These are phyloP conservation scores for Pogoniulus pusillus DNA, from an alignment of 2,797 vertebrate genomes.

Conservation along the genomic window DNA sequence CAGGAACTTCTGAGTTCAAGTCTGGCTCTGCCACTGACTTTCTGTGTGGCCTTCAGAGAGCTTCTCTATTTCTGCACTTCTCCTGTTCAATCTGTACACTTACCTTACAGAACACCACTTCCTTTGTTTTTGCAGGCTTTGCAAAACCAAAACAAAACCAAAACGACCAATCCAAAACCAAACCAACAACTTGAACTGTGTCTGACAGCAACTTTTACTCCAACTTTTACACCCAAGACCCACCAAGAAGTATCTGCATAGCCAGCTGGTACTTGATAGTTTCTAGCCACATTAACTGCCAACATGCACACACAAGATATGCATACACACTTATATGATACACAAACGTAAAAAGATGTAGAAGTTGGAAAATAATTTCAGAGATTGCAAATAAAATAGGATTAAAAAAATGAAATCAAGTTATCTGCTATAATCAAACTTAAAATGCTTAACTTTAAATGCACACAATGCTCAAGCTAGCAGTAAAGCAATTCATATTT, in stretches of 20 bases:
- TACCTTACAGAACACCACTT: not conserved
- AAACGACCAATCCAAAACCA: not conserved
- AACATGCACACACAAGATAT: not conserved
- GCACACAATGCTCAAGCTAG: not conserved
- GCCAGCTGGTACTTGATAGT: not conserved
- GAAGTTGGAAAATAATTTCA: not conserved
- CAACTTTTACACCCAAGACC: not conserved
- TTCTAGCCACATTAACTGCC: not conserved
- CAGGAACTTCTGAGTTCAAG: slow-evolving; percentile 56
- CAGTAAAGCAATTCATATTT: not conserved
- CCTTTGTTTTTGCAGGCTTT: not conserved
- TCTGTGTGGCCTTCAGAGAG: slow-evolving; percentile 28
- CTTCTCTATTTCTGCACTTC: not conserved
- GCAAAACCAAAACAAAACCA: too few species aligned
- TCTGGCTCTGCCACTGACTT: slow-evolving; percentile 23
- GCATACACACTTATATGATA: not conserved
- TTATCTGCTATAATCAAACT: not conserved
- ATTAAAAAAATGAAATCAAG: not conserved
- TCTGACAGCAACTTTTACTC: not conserved
- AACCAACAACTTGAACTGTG: not conserved
- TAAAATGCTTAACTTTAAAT: not conserved
- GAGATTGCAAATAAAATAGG: not conserved
- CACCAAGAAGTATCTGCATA: not conserved
- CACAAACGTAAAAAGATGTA: not conserved
- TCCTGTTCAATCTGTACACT: not conserved